These are phyloP conservation scores for Ictalurus furcatus DNA, from an alignment of 2,113 vertebrate species.

Conservation along the genomic window DNA sequence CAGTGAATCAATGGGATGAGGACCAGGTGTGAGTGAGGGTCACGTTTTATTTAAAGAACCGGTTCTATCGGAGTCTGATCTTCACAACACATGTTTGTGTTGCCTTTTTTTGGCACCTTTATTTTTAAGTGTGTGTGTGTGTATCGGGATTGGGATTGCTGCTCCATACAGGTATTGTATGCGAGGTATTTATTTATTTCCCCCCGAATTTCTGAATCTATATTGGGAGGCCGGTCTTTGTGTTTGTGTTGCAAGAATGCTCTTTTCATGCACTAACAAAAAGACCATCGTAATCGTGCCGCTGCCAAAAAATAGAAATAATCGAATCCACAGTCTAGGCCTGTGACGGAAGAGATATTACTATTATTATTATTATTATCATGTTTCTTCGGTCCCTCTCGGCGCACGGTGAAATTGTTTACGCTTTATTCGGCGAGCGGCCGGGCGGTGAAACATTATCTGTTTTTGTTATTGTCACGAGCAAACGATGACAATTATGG, in stretches of 20 bases:
- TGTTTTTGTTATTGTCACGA: neutral
- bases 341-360: neutral
- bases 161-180: neutral
- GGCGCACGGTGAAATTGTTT: no score
- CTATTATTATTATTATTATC: no score
- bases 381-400: neutral
- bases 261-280: neutral
- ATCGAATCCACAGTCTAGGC: neutral
- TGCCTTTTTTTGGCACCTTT: no score
- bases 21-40: no score
- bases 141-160: neutral
- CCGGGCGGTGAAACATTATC: constrained; percentile 34
- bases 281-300: neutral
- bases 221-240: neutral
- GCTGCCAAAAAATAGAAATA: neutral
- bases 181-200: no score
- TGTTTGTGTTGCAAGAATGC: neutral
- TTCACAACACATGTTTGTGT: no score
- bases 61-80: no score
- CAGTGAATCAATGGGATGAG: no score
- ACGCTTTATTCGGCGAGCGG: neutral
- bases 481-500: neutral
- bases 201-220: neutral
- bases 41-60: no score
- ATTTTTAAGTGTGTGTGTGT: no score